Percentiles rank a stretch among this genome's conserved stretches.
These are phyloP conservation scores for Trachelus stipa DNA, from an alignment of 2,888 invertebrate species.

Conservation along the genomic window DNA sequence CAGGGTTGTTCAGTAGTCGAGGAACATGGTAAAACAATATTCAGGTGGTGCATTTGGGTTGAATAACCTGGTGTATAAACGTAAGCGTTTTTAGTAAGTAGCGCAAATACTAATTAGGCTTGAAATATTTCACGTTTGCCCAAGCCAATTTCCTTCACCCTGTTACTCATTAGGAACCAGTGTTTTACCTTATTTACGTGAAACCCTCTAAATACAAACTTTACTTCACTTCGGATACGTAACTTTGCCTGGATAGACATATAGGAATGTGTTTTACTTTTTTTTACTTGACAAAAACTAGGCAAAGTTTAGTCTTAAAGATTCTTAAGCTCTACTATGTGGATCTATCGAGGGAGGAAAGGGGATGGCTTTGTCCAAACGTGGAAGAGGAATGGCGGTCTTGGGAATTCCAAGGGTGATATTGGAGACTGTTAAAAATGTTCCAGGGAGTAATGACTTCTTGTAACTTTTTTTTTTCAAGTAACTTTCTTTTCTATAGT, in stretches of 20 bases:
- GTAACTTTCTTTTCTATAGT: background rate
- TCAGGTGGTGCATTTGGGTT: too few relatives aligned
- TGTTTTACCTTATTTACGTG: background rate
- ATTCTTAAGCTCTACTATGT: background rate
- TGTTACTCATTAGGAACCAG: background rate
- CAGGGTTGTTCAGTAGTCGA: too few relatives aligned
- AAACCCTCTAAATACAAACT: background rate
- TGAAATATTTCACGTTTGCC: conserved; percentile 19
- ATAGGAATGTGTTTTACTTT: background rate
- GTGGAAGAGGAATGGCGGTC: background rate
- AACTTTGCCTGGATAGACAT: too few relatives aligned
- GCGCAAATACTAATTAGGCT: conserved; percentile 31
- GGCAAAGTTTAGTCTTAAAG: background rate
- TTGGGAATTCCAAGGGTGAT: background rate
- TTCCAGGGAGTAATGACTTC: background rate
- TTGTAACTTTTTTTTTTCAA: background rate
- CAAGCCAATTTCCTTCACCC: background rate
- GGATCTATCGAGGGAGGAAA: background rate
- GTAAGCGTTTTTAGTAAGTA: background rate
- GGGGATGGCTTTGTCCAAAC: background rate
- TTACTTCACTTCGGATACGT: background rate
- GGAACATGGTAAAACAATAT: too few relatives aligned
- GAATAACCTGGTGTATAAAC: too few relatives aligned
- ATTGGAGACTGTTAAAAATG: background rate
- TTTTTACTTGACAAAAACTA: background rate